A percentile compares a stretch with the other conserved stretches of the same genome.
Conservation (phyloP, 2,888 invertebrate species). For the Calliphora vomitoria region DNA sequence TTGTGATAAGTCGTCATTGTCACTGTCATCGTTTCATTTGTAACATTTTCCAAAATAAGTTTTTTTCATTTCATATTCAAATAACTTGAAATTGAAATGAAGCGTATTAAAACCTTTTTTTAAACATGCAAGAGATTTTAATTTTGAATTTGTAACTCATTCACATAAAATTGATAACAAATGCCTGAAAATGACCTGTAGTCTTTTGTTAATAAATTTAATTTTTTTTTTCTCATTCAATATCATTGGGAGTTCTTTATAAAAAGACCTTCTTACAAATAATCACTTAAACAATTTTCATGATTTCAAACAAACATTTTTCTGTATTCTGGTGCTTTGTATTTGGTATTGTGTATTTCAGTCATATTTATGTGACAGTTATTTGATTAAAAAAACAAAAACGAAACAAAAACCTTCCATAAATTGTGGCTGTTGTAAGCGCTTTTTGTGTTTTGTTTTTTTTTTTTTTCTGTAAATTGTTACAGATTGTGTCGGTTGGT, state of each 20-base stretch:
- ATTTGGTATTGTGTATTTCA: slow-evolving; percentile 49
- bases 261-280: slow-evolving; percentile 31
- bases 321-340: slow-evolving; percentile 1
- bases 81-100: neutral
- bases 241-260: slow-evolving; percentile 16
- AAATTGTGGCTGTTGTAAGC: slow-evolving; percentile 35
- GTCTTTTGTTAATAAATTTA: slow-evolving; percentile 54
- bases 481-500: slow-evolving; percentile 41
- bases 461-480: slow-evolving; percentile 18
- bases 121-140: neutral
- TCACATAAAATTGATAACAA: slow-evolving; percentile 59
- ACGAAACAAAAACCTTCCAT: slow-evolving; percentile 28
- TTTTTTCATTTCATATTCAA: neutral
- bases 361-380: slow-evolving; percentile 72
- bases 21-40: neutral
- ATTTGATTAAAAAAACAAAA: slow-evolving; percentile 60
- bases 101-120: neutral
- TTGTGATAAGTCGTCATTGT: slow-evolving; percentile 1
- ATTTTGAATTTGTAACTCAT: slow-evolving; percentile 23
- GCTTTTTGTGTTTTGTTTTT: neutral
- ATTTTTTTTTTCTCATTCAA: neutral
- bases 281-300: slow-evolving; percentile 48
- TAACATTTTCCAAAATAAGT: neutral
- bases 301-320: slow-evolving; percentile 39
- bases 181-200: slow-evolving; percentile 54